Evolutionary conservation across 2,113 vertebrate species (phyloP).

Genomic region (Heteronetta atricapilla): DNA sequence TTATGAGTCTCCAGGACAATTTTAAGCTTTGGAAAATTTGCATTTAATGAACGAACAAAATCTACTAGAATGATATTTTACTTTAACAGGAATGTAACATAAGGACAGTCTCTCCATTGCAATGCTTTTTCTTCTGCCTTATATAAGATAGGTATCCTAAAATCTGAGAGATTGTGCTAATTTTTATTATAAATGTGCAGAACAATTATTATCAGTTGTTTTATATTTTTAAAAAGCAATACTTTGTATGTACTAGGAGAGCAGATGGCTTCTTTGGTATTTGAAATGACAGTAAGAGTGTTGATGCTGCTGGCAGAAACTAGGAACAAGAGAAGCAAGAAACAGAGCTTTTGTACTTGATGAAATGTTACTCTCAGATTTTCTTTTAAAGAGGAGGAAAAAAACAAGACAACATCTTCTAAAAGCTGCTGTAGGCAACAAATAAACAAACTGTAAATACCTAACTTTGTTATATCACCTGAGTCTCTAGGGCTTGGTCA

Average conservation of each 20-base stretch:
- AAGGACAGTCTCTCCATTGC: neutral
- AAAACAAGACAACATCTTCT: neutral
- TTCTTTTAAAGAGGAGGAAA: neutral
- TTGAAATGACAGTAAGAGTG: conserved; percentile 12
- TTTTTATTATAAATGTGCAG: neutral
- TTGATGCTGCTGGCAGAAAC: neutral
- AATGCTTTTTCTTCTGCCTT: neutral
- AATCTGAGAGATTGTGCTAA: neutral
- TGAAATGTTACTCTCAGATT: neutral
- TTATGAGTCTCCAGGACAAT: neutral
- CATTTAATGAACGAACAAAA: neutral
- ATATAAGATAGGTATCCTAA: neutral
- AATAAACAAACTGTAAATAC: neutral
- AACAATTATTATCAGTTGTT: neutral
- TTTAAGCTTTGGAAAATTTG: neutral
- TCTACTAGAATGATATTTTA: neutral
- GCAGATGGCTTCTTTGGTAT: conserved; percentile 58
- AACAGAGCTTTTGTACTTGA: neutral
- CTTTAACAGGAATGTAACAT: neutral
- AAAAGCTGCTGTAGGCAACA: neutral
- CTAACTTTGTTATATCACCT: neutral
- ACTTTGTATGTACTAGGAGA: neutral
- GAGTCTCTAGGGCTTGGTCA: neutral
- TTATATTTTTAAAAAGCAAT: neutral
- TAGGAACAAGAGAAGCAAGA: neutral